Evolutionary conservation across 2,888 invertebrate species (phyloP).

Genomic region (Anarsia innoxiella): DNA sequence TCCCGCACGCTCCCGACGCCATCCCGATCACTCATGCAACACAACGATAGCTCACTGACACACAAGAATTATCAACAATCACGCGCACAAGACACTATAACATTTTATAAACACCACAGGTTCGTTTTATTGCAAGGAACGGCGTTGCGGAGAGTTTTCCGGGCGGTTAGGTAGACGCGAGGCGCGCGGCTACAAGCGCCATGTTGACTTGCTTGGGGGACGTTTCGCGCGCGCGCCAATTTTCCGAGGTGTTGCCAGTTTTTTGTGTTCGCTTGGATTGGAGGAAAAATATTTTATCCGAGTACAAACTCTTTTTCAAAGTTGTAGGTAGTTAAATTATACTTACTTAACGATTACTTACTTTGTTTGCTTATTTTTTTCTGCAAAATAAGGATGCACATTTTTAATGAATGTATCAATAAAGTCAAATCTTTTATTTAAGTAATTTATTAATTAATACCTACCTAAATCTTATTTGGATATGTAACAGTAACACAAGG

Average conservation of each 20-base stretch:
- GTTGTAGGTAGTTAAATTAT: too few species aligned
- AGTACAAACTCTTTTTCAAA: too few species aligned
- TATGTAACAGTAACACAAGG: too few species aligned
- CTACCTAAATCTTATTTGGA: too few species aligned
- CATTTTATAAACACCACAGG: conserved; percentile 44
- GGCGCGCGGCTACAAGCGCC: conserved; percentile 60
- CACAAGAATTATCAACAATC: conserved; percentile 38
- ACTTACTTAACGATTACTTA: too few species aligned
- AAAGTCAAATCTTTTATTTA: too few species aligned
- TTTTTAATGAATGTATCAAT: too few species aligned
- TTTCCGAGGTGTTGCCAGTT: conserved; percentile 31
- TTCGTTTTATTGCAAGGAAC: conserved; percentile 24
- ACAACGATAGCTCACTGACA: conserved; percentile 49
- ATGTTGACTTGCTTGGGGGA: conserved; percentile 56
- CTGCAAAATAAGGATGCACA: too few species aligned
- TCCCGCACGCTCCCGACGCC: conserved; percentile 49
- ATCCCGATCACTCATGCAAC: conserved; percentile 69
- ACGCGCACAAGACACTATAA: conserved; percentile 45
- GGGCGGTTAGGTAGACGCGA: conserved; percentile 41
- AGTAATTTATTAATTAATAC: too few species aligned
- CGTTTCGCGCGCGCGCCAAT: conserved; percentile 70
- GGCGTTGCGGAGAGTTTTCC: conserved; percentile 32
- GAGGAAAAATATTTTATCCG: too few species aligned
- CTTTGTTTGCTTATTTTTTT: too few species aligned
- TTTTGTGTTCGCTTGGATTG: too few species aligned